Base-by-base conservation (phyloP, 1,140 invertebrate genomes). In the Pogonomyrmex barbatus region DNA sequence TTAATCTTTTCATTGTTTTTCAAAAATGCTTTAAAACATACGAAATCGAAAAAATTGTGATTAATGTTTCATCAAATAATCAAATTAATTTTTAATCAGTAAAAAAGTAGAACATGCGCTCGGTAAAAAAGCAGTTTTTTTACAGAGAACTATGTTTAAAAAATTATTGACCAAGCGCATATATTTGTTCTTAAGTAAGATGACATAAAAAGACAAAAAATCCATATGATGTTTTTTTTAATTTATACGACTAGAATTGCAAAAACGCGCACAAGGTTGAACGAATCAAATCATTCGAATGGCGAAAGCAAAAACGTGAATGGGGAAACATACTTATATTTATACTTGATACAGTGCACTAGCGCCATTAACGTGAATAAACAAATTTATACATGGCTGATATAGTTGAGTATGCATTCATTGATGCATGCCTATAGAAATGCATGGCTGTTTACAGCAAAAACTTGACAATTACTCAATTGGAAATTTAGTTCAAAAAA, bases 211-310 rank as follows among this genome's bases (percentile, higher is more conserved):
- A 42, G 14, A 6, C 45, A 77, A 77, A 24, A 47, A 77, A 77
- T 62, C 62, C 6, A 45, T 42, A 36, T 50, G 24, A 10, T 30
- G n/a, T 67, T 33, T 33, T 78, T 50, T 24, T 10, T 60, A 58
- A 6, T 73, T 54, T n/a, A 56, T 76, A 24, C 5, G 60, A 58
- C n/a, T 75, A 58, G 39, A 76, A 33, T n/a, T 58, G 24, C 24
- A 62, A 45, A 77, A 77, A 77, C n/a, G n/a, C 4, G 14, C 14
- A 33, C 14, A 77, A 62, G 42, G 56, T 0, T 58, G 24, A 60
- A 42, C 14, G 14, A 76, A 77, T 47, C 33, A 62, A 77, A 45
- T 77, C 56, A 58, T 58, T 58, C 2, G 71, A 58, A 60, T 45
- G 30, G 58, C 14, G 42, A 60, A 58, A 47, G 75, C 14, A 63